A percentile compares a stretch with the other conserved stretches of the same genome.
Conservation (phyloP, 2,113 vertebrate genomes). For the Rhea pennata region DNA sequence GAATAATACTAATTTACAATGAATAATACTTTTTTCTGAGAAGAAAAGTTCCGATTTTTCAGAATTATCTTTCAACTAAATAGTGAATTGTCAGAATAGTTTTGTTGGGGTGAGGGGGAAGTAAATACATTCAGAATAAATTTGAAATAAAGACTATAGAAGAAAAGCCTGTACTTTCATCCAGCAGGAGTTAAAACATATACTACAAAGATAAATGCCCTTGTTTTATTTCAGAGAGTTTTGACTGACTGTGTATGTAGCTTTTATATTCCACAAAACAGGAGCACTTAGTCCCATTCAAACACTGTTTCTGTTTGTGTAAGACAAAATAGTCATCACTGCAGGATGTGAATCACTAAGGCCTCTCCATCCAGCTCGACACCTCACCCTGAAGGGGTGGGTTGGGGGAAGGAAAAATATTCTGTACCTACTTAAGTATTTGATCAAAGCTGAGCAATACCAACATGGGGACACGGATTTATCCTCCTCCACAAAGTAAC, state of each 20-base stretch:
- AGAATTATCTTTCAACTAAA: background rate
- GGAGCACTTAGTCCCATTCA: background rate
- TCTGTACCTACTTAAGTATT: background rate
- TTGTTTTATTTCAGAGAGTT: background rate
- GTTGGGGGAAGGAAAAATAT: no score
- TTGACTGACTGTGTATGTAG: background rate
- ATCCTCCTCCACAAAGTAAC: background rate
- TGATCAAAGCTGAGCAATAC: background rate
- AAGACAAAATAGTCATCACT: background rate
- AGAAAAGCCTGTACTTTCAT: background rate
- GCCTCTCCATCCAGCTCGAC: background rate
- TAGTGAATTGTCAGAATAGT: background rate
- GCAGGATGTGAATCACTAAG: background rate
- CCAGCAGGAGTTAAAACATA: background rate
- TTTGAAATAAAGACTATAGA: background rate
- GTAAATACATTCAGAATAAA: background rate
- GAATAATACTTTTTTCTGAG: background rate
- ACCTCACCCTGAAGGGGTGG: background rate
- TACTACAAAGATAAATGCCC: background rate
- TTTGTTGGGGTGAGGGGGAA: background rate
- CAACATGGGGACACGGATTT: background rate
- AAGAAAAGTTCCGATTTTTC: background rate
- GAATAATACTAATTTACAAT: no score
- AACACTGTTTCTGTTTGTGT: background rate
- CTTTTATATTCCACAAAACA: background rate